Percentiles rank a stretch among this genome's conserved stretches.
These are phyloP conservation scores for Heteromormyrus szaboi DNA, from an alignment of 2,797 vertebrate species.

Conservation along the genomic window DNA sequence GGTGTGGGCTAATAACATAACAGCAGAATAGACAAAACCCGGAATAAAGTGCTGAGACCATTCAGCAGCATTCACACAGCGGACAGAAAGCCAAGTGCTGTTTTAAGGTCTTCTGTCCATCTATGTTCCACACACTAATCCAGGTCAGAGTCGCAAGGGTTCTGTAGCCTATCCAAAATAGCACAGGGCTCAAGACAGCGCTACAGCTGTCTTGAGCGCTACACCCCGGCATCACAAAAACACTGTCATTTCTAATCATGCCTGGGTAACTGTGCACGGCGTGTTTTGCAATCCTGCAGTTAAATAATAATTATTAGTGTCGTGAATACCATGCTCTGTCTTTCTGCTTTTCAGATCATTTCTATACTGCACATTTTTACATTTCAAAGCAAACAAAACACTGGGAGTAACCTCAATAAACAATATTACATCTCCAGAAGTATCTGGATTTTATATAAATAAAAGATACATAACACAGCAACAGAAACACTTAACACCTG, in stretches of 20 bases:
- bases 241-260: not conserved
- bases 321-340: not conserved
- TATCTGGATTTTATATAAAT: not conserved
- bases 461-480: not conserved
- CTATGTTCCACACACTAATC: not conserved
- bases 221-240: not conserved
- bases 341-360: not conserved
- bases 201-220: no score
- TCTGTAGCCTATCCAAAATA: not conserved
- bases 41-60: not conserved
- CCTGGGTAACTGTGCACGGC: not conserved
- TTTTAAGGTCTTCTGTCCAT: not conserved
- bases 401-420: not conserved
- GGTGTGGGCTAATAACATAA: not conserved
- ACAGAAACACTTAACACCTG: not conserved
- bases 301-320: not conserved
- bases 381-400: not conserved
- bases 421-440: not conserved
- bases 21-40: not conserved
- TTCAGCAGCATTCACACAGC: not conserved
- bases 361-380: not conserved
- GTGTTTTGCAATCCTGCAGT: not conserved
- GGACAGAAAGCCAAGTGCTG: not conserved
- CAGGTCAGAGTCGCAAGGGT: not conserved
- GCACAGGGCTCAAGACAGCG: not conserved